Percentiles rank a stretch among this genome's conserved stretches.
These are phyloP conservation scores for Lagenorhynchus albirostris DNA, from an alignment of 2,113 vertebrate species.

Conservation along the genomic window DNA sequence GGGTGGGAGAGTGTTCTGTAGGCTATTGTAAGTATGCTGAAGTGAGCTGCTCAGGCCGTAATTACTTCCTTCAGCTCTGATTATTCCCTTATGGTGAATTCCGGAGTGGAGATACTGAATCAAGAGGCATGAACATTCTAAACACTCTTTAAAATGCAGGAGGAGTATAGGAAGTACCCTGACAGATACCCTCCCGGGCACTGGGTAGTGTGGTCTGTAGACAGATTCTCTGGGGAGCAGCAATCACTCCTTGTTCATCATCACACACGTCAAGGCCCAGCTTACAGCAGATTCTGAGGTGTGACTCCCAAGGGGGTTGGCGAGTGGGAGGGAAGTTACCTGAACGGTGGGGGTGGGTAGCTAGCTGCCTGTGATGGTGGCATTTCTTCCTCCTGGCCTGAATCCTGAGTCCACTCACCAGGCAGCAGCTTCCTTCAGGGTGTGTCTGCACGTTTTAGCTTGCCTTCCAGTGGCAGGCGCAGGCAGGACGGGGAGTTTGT, in stretches of 20 bases:
- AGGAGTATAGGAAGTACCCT: neutral
- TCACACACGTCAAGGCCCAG: neutral
- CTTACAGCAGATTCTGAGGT: neutral
- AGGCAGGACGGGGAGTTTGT: neutral
- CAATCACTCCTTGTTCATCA: neutral
- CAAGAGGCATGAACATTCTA: neutral
- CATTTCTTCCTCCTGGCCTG: neutral
- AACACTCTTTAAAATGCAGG: neutral
- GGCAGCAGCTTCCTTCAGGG: neutral
- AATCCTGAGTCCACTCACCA: neutral
- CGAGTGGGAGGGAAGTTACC: neutral
- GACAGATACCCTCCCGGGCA: neutral
- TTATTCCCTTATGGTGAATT: conserved; percentile 15
- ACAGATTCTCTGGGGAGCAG: neutral
- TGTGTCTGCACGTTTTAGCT: neutral
- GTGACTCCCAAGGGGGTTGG: neutral
- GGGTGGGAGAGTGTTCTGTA: neutral
- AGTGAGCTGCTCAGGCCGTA: neutral
- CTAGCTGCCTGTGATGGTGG: neutral
- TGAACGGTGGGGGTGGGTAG: neutral
- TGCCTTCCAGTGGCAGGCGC: neutral
- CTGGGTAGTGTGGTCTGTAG: neutral
- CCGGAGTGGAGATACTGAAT: neutral
- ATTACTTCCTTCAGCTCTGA: neutral
- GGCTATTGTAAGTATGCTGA: neutral